Evolutionary conservation across 2,113 vertebrate genomes (phyloP), one percentile per base, ranked within the genome.

Genomic region (Myrmophylax atrothorax): DNA sequence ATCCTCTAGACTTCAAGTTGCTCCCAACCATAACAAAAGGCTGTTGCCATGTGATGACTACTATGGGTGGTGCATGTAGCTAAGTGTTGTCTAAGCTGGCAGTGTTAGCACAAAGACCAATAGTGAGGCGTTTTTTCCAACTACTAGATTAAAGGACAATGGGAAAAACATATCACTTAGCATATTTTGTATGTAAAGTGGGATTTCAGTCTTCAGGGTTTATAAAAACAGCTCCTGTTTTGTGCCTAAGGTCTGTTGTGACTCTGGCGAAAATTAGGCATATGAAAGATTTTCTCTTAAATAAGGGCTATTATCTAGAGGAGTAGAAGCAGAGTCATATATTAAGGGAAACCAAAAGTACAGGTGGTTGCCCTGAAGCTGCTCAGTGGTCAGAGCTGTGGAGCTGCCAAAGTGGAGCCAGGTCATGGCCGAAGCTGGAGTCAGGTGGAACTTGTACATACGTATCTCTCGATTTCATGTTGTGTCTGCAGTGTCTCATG

Each of bases 1-100:
- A 9, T 75, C 29, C 40, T 79, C 44, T 26, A 47, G 20, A 37
- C n/a, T 70, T 70, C 47, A 33, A 22, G 17, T 35, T 90, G 14
- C 25, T 84, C 70, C 60, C 69, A 62, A 1, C 7, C 2, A 0
- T 58, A 50, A 16, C 0, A 0, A 40, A 49, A 1, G 2, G 35
- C 81, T 53, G 14, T 49, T 76, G 56, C 60, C 17, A 1, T 42
- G 15, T 5, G 29, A 18, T 52, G 24, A 46, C 73, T 18, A 1
- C 63, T 53, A 1, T 9, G 47, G 24, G 29, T 33, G 33, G n/a
- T 5, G 2, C 14, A 7, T 47, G 5, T 9, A 46, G 46, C 4
- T 4, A 44, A 31, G 6, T 10, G 46, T 20, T 68, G 25, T 66
- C 46, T 74, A 50, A 60, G 33, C 12, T 20, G 37, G 23, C 60